A percentile compares a stretch with the other conserved stretches of the same genome.
Evolutionary conservation across 2,797 vertebrate species (phyloP).

Genomic region (Dendrocincla tyrannina): DNA sequence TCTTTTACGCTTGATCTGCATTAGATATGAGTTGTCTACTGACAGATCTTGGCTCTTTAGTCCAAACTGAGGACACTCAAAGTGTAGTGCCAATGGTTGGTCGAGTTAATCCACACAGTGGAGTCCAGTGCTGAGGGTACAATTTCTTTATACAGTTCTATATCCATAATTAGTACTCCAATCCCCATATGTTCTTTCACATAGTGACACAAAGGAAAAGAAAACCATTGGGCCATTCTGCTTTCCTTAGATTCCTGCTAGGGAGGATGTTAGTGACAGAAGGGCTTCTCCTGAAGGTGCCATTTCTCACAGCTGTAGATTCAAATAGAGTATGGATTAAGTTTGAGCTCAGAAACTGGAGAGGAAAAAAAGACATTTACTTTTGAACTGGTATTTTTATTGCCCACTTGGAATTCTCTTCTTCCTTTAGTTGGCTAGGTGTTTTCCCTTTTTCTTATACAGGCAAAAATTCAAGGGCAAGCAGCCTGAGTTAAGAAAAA

Average conservation of each 20-base stretch:
- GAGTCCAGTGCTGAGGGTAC: background rate
- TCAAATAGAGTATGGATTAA: background rate
- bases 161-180: background rate
- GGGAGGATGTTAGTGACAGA: slow-evolving; percentile 1
- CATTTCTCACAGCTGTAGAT: background rate
- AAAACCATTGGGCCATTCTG: background rate
- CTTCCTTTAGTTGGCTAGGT: slow-evolving; percentile 34
- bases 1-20: background rate
- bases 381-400: background rate
- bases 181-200: background rate
- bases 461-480: slow-evolving; percentile 70
- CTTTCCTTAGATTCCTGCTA: background rate
- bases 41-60: background rate
- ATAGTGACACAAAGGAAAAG: background rate
- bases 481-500: slow-evolving; percentile 22
- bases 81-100: background rate
- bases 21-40: background rate
- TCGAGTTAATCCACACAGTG: background rate
- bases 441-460: slow-evolving; percentile 36
- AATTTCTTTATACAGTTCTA: background rate
- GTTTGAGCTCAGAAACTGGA: background rate
- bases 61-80: background rate
- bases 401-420: slow-evolving; percentile 20
- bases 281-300: slow-evolving; percentile 10
- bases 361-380: background rate